These are phyloP conservation scores for Hemaris fuciformis DNA, from an alignment of 2,888 invertebrate species.

Conservation along the genomic window DNA sequence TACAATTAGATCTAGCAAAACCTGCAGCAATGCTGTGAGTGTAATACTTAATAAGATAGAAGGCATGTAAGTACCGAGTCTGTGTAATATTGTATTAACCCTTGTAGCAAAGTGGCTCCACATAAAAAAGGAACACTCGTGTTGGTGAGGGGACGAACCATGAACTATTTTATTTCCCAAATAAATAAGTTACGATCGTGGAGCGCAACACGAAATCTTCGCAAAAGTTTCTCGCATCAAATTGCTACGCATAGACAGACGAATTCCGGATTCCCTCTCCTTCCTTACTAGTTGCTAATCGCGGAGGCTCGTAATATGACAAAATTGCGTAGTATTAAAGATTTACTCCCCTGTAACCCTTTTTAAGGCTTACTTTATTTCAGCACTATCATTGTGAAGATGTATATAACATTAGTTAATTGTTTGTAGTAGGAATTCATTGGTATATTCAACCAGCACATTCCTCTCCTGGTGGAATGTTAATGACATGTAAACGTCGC, in stretches of 20 bases:
- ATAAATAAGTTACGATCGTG: slow-evolving; percentile 8
- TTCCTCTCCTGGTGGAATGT: background rate
- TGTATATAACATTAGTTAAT: too few species aligned
- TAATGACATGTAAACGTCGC: background rate
- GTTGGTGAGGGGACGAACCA: background rate
- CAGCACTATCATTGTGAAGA: too few species aligned
- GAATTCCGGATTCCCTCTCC: background rate
- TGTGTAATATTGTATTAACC: background rate
- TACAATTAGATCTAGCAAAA: background rate
- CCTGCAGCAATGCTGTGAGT: background rate
- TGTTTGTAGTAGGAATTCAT: background rate
- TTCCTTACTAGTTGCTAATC: background rate
- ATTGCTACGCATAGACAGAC: background rate
- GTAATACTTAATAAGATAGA: background rate
- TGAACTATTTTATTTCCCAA: background rate
- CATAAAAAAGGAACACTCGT: slow-evolving; percentile 4
- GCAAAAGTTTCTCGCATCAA: background rate
- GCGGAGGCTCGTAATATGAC: background rate
- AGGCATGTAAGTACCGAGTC: background rate
- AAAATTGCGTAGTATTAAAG: background rate
- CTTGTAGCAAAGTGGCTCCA: background rate
- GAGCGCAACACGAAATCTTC: background rate
- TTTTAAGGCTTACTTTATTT: background rate
- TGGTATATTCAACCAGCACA: background rate
- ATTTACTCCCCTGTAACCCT: background rate